These are phyloP conservation scores for Drosophila meridionalis DNA, from an alignment of 2,888 invertebrate genomes.

Conservation along the genomic window DNA sequence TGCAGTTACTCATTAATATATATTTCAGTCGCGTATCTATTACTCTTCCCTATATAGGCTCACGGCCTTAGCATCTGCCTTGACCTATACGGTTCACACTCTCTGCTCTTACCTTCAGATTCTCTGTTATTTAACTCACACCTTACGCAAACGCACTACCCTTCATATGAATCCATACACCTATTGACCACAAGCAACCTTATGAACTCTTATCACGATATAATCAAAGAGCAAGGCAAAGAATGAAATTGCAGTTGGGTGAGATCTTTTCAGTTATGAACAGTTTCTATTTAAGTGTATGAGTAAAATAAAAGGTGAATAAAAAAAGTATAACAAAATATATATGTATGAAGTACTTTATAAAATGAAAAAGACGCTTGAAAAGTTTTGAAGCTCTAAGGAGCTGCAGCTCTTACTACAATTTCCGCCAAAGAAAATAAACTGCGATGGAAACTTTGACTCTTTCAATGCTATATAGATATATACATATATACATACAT, in stretches of 20 bases:
- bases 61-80: neutral
- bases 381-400: neutral
- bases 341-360: neutral
- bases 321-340: neutral
- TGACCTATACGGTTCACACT: neutral
- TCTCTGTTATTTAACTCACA: no score
- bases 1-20: neutral
- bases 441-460: neutral
- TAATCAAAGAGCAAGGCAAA: neutral
- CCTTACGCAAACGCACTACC: no score
- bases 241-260: neutral
- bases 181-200: neutral
- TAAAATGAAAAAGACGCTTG: neutral
- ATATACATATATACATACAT: neutral
- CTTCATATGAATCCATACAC: no score
- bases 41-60: neutral
- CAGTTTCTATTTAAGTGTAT: neutral
- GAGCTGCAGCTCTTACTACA: neutral
- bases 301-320: neutral
- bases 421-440: neutral
- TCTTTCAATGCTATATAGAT: neutral
- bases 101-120: neutral
- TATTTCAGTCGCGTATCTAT: neutral
- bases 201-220: neutral
- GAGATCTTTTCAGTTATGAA: neutral